phyloP scores from a whole-genome alignment of 2,113 vertebrate genomes.

The Dermatemys mawii region DNA sequence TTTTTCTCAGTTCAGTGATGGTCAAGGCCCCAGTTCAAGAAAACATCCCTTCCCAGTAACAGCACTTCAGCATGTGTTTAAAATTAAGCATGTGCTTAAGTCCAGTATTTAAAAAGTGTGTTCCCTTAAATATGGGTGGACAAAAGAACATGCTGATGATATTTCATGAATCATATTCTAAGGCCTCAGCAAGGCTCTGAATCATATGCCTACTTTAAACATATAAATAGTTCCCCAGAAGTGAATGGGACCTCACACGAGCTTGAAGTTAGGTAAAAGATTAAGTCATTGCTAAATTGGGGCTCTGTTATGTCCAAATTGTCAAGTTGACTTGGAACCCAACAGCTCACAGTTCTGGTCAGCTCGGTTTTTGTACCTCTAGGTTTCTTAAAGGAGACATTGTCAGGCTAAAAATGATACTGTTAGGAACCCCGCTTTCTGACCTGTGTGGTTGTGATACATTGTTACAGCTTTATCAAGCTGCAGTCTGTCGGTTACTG shows the following conservation, averaged over 20 bases:
- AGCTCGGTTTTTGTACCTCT: rapidly evolving
- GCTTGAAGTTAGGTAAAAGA: neutral
- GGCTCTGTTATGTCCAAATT: neutral
- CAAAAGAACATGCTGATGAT: rapidly evolving
- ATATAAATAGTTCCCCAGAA: rapidly evolving
- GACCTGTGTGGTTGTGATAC: neutral
- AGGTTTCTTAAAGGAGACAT: neutral
- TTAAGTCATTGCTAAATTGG: rapidly evolving
- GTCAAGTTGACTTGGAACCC: neutral
- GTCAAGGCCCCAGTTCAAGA: neutral
- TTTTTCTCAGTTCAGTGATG: neutral
- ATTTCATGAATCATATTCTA: neutral
- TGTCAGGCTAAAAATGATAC: neutral
- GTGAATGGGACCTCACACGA: neutral
- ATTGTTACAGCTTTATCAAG: rapidly evolving
- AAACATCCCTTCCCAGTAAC: neutral
- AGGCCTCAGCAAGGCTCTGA: neutral
- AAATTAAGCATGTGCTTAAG: rapidly evolving
- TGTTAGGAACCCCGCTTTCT: neutral
- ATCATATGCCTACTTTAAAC: neutral
- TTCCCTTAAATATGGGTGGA: neutral
- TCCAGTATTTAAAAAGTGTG: neutral
- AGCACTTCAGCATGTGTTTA: neutral
- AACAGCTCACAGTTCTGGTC: neutral
- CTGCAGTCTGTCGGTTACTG: neutral